Evolutionary conservation across 1,140 invertebrate genomes (phyloP), one percentile per base, ranked within the genome.

Genomic region (Zaprionus inermis): DNA sequence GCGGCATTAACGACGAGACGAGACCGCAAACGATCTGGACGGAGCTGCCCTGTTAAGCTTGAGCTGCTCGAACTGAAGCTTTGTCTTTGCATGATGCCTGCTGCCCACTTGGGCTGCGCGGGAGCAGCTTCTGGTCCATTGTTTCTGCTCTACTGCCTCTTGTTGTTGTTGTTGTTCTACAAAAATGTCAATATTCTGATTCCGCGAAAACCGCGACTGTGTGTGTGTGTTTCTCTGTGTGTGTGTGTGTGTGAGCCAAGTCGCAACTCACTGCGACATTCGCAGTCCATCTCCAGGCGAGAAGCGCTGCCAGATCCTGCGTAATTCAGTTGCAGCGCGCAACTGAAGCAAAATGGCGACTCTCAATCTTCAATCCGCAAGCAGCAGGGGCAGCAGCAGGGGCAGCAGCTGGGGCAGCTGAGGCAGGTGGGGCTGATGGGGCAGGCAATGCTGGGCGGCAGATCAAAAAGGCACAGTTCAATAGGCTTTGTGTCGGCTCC

Each of bases 131-230:
- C 72, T 74, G 80, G 84, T 68, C 84, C 79, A 86, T 86, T 86
- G 82, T 86, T 86, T 28, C 24, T 28, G 24, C 24, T 28, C 3
- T 28, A n/a, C 80, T 75, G 36, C 64, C 32, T 18, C 2, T n/a
- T n/a, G 9, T 7, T 28, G 3, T 16, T 36, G 55, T 1, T 56
- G 36, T 18, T n/a, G 64, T 76, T 74, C 74, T 61, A 66, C 64
- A 82, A 88, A 89, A 90, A 86, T 90, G 86, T 90, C 86, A 90
- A 90, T 90, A 90, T 83, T 90, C 82, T 90, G 86, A 90, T 90
- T 90, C 86, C 86, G 59, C 86, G 86, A 90, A 80, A 81, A 63
- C 38, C 54, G 58, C 74, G 52, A 85, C 58, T 69, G 67, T 58
- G 30, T 54, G 28, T 5, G n/a, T 24, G 49, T 44, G 30, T 10